Evolutionary conservation across 1,140 invertebrate genomes (phyloP).

Genomic region (Drosophila punjabiensis): DNA sequence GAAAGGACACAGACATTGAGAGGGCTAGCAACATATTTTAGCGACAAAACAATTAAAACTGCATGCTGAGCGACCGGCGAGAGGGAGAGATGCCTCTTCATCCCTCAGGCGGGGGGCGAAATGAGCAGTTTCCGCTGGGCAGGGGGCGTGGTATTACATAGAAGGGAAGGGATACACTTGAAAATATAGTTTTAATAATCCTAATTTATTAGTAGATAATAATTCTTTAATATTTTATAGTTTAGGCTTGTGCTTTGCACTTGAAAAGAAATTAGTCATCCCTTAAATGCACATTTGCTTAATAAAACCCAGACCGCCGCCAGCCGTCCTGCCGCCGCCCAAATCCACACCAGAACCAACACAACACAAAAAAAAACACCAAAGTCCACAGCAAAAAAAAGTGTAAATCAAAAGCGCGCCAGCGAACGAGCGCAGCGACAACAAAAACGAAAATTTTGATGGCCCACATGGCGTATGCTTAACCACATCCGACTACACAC

Average conservation of each 20-base stretch:
- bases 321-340: constrained; percentile 1
- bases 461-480: constrained; percentile 82
- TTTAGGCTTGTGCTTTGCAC: neutral
- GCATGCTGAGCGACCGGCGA: constrained; percentile 65
- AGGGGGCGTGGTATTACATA: neutral
- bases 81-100: constrained; percentile 26
- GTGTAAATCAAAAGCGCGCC: constrained; percentile 30
- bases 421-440: constrained; percentile 29
- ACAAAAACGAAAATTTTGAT: constrained; percentile 74
- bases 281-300: constrained; percentile 78
- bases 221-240: neutral
- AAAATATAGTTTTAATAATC: neutral
- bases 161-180: neutral
- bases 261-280: neutral
- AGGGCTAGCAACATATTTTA: constrained; percentile 56
- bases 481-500: constrained; percentile 82
- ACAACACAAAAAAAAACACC: constrained; percentile 42
- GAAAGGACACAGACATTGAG: constrained; percentile 16
- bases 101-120: constrained; percentile 44
- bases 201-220: neutral
- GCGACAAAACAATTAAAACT: constrained; percentile 77
- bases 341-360: constrained; percentile 40
- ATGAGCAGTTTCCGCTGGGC: constrained; percentile 64
- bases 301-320: constrained; percentile 62
- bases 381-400: constrained; percentile 39